Conservation (phyloP, 2,113 vertebrate genomes). For the Salvelinus sp. region DNA sequence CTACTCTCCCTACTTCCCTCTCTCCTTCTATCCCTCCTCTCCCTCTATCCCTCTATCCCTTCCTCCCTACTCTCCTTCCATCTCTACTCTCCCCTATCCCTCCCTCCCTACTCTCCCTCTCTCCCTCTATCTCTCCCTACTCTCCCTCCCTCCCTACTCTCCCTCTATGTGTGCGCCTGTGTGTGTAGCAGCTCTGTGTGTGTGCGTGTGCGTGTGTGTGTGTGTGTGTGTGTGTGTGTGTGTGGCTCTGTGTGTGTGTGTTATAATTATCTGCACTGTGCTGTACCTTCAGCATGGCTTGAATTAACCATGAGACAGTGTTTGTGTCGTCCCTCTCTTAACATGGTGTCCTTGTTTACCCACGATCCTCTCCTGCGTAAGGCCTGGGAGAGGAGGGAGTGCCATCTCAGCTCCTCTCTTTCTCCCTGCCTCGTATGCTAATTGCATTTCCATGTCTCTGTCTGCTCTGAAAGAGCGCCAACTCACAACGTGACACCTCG, state of each 20-base stretch:
- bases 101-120: no score
- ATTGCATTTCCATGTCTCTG: slow-evolving; percentile 22
- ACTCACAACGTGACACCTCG: neutral
- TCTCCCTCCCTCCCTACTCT: no score
- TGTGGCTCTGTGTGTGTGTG: neutral
- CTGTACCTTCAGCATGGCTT: neutral
- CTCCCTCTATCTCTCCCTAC: no score
- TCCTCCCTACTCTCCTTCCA: no score
- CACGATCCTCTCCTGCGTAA: neutral
- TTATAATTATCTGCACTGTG: slow-evolving; percentile 4
- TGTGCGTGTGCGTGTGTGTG: neutral
- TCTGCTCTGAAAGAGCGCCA: slow-evolving; percentile 12
- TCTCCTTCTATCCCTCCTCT: no score
- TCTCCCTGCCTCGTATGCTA: slow-evolving; percentile 2
- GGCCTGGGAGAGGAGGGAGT: neutral
- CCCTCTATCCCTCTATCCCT: no score
- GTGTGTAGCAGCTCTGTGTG: neutral
- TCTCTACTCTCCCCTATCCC: no score
- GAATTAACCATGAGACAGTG: slow-evolving; percentile 9
- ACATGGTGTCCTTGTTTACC: slow-evolving; percentile 6
- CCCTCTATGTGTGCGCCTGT: neutral
- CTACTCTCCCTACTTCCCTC: no score
- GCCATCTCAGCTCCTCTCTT: neutral
- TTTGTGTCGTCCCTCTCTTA: neutral
- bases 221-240: neutral